Evolutionary conservation across 2,888 invertebrate genomes (phyloP), one percentile per base, ranked within the genome.

Genomic region (Dioctria linearis): DNA sequence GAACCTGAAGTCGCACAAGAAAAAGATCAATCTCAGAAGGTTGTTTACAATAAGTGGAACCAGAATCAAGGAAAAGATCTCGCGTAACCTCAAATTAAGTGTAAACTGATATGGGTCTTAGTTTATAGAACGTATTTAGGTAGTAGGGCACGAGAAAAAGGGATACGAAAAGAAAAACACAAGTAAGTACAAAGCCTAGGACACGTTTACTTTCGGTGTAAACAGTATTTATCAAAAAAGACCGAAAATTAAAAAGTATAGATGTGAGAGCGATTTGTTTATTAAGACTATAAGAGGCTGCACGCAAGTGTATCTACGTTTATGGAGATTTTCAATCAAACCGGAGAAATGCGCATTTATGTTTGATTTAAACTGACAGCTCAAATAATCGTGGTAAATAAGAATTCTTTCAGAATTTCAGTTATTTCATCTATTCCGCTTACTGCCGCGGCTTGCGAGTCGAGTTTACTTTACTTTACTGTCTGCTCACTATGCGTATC

Each of bases 21-120:
- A 73, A 13, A 37, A 42, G 73, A 73, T 73, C 73, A 73, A 57
- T 73, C 42, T 57, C 51, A 42, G 25, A 46, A 13, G 40, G 25
- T 25, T 59, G 73, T 73, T 59, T 73, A 73, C 76, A 78, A 63
- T 54, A 54, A 42, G 54, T 54, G 66, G 43, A 67, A 66, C 25
- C 49, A 79, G 46, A 61, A 79, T 69, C 51, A 73, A 63, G 63
- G 69, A 79, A 71, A 71, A 63, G 69, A 69, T 80, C 79, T 69
- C 80, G 51, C 57, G 71, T 73, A 80, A 73, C 80, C 80, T 73
- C 71, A 80, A 80, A 80, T 80, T 80, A 80, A 80, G 65, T 73
- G 80, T 80, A 80, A 80, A 65, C 51, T 73, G 80, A 80, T 80
- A 80, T 80, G 80, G 80, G 63, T 73, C 65, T 61, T 79, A 79